Evolutionary conservation across 2,113 vertebrate species (phyloP), one percentile per base, ranked within the genome.

Genomic region (Megaleporinus macrocephalus): DNA sequence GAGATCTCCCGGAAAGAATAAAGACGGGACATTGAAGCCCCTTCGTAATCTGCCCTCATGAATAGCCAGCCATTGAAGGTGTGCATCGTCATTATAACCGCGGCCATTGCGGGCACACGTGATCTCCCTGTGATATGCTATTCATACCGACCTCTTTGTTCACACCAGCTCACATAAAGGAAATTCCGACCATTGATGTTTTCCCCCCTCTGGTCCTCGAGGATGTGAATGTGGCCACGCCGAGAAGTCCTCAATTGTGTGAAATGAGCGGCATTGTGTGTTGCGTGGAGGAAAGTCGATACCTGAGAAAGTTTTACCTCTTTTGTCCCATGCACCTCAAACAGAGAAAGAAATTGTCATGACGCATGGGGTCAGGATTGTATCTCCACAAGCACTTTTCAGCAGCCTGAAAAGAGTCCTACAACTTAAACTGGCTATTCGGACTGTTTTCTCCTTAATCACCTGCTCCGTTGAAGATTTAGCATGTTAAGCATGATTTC

Each of bases 261-360:
- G 29, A 70, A 74, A 62, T 68, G 75, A 83, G 66, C 13, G 30
- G 69, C 71, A 88, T 87, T 89, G 82, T 88, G 86, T 74, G 51
- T 30, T 55, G 53, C 75, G 73, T 18, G 33, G 53, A 77, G 61
- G 84, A 78, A 81, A 82, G 75, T 70, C n/a, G 57, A 90, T 81
- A 84, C 80, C 76, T 86, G 70, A 84, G 84, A 88, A 89, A 87
- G 73, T 62, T 51, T 49, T 5, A 53, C 53, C 33, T n/a, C 24
- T 36, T 69, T 81, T 69, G 76, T 87, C 84, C 75, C 47, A 33
- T 36, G 62, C 57, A 78, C n/a, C 57, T 68, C 72, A 80, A 71
- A 69, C 73, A 49, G 26, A 61, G 78, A 69, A 69, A 62, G 27
- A 68, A 76, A 79, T 74, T 74, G 74, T 63, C 65, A 41, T 57